Percentiles rank a stretch among this genome's conserved stretches.
Evolutionary conservation across 2,888 invertebrate genomes (phyloP).

Genomic region (Macrophya alboannulata): DNA sequence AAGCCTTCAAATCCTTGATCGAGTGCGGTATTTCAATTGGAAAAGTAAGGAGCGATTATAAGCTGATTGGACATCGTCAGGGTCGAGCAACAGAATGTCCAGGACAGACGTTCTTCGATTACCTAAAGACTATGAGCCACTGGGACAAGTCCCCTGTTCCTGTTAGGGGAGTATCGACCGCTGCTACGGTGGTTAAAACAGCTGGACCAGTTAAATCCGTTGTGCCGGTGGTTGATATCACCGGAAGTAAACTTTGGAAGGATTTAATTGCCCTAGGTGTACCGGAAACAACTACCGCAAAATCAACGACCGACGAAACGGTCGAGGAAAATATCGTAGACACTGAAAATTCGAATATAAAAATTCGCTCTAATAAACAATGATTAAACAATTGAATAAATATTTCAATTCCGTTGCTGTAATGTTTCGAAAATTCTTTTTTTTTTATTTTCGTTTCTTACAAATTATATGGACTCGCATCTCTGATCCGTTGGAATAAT

Average conservation of each 20-base stretch:
- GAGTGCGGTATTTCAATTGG: constrained; percentile 73
- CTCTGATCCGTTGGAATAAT: not conserved
- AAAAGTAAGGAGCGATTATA: constrained; percentile 73
- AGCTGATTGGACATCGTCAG: constrained; percentile 78
- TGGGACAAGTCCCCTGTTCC: constrained; percentile 69
- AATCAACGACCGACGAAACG: not conserved
- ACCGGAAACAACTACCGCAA: not conserved
- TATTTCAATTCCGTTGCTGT: not conserved
- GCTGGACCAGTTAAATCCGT: not conserved
- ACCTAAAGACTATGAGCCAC: constrained; percentile 73
- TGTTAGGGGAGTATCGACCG: constrained; percentile 78
- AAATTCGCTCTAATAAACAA: not conserved
- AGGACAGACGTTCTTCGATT: constrained; percentile 75
- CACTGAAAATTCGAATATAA: not conserved
- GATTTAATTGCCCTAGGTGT: constrained; percentile 44
- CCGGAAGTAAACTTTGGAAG: constrained; percentile 28
- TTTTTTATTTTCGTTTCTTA: not conserved
- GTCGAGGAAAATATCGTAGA: constrained; percentile 37
- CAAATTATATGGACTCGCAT: not conserved
- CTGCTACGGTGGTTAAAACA: not conserved
- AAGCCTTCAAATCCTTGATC: constrained; percentile 73
- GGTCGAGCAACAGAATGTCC: constrained; percentile 76
- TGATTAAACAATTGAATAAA: too few species aligned
- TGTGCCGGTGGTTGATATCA: constrained; percentile 26
- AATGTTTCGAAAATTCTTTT: too few species aligned